Evolutionary conservation across 1,140 invertebrate species (phyloP).

Genomic region (Musca domestica): DNA sequence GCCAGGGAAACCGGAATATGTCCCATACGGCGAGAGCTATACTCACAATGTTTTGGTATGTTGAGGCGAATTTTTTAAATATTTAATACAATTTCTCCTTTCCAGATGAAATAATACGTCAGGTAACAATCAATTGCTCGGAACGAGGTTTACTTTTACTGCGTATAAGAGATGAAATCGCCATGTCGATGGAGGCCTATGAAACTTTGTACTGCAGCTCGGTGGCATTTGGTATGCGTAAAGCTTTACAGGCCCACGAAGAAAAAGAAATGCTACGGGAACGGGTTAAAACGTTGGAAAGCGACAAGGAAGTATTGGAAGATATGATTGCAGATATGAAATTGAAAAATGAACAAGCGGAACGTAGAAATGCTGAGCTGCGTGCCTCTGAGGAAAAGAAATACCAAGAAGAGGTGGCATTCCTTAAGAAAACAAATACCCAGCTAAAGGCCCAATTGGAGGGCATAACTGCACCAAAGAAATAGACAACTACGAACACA

Average conservation of each 20-base stretch:
- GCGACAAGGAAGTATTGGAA: conserved; percentile 73
- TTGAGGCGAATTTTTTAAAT: neutral
- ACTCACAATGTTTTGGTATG: conserved; percentile 93
- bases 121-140: conserved; percentile 96
- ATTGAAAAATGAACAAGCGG: conserved; percentile 79
- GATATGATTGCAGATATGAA: conserved; percentile 77
- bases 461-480: conserved; percentile 88
- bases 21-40: conserved; percentile 88
- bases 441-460: conserved; percentile 91
- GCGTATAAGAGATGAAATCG: conserved; percentile 90
- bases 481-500: conserved; percentile 57
- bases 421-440: conserved; percentile 89
- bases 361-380: conserved; percentile 80
- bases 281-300: conserved; percentile 61
- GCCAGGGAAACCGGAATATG: conserved; percentile 96
- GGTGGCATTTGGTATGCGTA: conserved; percentile 96
- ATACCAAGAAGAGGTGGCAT: conserved; percentile 85
- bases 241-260: conserved; percentile 82
- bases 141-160: conserved; percentile 92
- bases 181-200: conserved; percentile 94
- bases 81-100: neutral
- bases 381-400: conserved; percentile 85
- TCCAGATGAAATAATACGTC: conserved; percentile 84
- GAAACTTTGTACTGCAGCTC: conserved; percentile 94
- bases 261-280: conserved; percentile 63